Evolutionary conservation across 2,888 invertebrate genomes (phyloP).

Genomic region (Thymelicus lineola): DNA sequence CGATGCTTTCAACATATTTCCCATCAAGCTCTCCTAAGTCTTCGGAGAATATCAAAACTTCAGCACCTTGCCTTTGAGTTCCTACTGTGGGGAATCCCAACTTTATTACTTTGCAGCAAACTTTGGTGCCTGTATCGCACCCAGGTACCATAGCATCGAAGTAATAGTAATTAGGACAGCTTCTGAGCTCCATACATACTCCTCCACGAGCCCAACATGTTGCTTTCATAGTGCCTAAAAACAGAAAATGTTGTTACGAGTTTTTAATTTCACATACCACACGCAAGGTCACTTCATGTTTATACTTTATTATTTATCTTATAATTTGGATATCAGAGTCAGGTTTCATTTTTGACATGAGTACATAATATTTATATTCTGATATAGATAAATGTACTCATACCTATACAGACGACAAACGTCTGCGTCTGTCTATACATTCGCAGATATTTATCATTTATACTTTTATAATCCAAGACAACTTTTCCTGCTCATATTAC

Average conservation of each 20-base stretch:
- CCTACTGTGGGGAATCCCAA: conserved; percentile 49
- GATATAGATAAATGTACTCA: too few species aligned
- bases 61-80: conserved; percentile 38
- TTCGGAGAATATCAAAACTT: conserved; percentile 22
- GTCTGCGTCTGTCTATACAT: too few species aligned
- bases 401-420: too few species aligned
- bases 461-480: too few species aligned
- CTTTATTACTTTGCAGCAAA: conserved; percentile 57
- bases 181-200: conserved; percentile 54
- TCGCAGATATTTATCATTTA: too few species aligned
- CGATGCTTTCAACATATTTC: conserved; percentile 20
- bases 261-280: background rate
- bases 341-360: too few species aligned
- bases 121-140: conserved; percentile 53
- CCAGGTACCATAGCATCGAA: conserved; percentile 57
- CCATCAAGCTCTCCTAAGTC: conserved; percentile 28
- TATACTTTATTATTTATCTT: too few species aligned
- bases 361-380: too few species aligned
- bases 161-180: conserved; percentile 47
- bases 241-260: background rate
- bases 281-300: background rate
- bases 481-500: too few species aligned
- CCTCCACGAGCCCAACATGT: conserved; percentile 70
- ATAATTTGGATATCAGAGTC: too few species aligned
- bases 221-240: conserved; percentile 51